Evolutionary conservation across 37 sponge, comb jelly and placozoan species (phyloP).

Genomic region (Cladorhizidae sp.): DNA sequence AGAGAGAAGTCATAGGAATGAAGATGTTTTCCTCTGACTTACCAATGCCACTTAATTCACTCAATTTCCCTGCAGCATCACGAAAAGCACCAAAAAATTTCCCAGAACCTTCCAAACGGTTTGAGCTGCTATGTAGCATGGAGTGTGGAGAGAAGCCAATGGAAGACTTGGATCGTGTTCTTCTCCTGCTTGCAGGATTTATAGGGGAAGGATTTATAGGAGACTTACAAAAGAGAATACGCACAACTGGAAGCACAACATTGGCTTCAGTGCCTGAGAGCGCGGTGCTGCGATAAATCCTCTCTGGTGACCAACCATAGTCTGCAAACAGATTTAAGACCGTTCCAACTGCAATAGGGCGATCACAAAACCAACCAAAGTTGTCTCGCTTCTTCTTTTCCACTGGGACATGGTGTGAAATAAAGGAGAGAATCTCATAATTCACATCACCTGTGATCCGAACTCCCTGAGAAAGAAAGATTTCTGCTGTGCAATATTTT

Average conservation of each 20-base stretch:
- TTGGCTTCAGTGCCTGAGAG: constrained; percentile 18
- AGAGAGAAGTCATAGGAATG: not conserved
- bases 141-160: not conserved
- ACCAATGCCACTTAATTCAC: not conserved
- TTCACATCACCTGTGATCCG: constrained; percentile 70
- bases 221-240: constrained; percentile 61
- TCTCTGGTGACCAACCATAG: constrained; percentile 63
- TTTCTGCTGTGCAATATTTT: constrained; percentile 72
- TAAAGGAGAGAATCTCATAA: constrained; percentile 55
- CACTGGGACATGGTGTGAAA: constrained; percentile 35
- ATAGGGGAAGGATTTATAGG: not conserved
- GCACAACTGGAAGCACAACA: constrained; percentile 37
- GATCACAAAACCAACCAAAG: constrained; percentile 78
- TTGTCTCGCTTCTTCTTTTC: constrained; percentile 70
- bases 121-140: not conserved
- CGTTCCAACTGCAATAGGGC: constrained; percentile 34
- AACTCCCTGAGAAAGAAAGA: constrained; percentile 65
- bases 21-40: not conserved
- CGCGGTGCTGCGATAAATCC: constrained; percentile 61
- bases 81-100: not conserved
- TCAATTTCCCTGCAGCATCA: constrained; percentile 8
- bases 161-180: not conserved
- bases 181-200: not conserved
- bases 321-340: constrained; percentile 65
- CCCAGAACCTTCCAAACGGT: constrained; percentile 10